These are phyloP conservation scores for Potamilus streckersoni DNA, from an alignment of 1,140 invertebrate genomes.

Conservation along the genomic window DNA sequence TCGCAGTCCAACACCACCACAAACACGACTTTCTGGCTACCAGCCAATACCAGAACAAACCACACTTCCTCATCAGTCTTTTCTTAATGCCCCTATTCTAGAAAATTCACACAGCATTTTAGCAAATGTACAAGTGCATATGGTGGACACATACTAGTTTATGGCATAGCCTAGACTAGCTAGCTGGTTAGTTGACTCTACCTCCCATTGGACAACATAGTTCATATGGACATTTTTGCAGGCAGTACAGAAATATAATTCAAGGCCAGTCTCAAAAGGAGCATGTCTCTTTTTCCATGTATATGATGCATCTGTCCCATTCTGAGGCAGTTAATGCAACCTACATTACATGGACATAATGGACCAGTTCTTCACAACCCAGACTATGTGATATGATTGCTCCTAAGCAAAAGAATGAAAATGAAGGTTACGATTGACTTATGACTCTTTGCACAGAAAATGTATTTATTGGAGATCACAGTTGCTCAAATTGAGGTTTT, in stretches of 20 bases:
- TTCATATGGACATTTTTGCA: neutral
- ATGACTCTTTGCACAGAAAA: no score
- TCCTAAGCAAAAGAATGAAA: no score
- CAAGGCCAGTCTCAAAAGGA: neutral
- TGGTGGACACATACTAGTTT: slow-evolving; percentile 68
- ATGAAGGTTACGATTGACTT: no score
- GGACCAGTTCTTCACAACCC: no score
- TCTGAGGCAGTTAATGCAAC: neutral
- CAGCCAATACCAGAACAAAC: slow-evolving; percentile 62
- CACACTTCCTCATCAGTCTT: slow-evolving; percentile 62
- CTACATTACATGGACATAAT: no score
- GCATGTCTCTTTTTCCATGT: neutral
- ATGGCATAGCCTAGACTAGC: neutral
- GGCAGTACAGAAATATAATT: neutral
- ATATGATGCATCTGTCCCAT: neutral
- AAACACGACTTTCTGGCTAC: slow-evolving; percentile 52
- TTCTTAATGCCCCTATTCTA: slow-evolving; percentile 40
- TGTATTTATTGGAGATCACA: no score
- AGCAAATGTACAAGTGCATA: slow-evolving; percentile 89
- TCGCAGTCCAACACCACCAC: slow-evolving; percentile 60
- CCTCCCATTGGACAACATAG: neutral
- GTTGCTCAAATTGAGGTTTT: no score
- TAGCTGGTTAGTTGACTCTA: neutral
- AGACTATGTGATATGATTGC: no score
- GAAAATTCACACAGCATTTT: slow-evolving; percentile 75